Evolutionary conservation across 37 sponge, comb jelly and placozoan species (phyloP).

Genomic region (Ianthella basta): DNA sequence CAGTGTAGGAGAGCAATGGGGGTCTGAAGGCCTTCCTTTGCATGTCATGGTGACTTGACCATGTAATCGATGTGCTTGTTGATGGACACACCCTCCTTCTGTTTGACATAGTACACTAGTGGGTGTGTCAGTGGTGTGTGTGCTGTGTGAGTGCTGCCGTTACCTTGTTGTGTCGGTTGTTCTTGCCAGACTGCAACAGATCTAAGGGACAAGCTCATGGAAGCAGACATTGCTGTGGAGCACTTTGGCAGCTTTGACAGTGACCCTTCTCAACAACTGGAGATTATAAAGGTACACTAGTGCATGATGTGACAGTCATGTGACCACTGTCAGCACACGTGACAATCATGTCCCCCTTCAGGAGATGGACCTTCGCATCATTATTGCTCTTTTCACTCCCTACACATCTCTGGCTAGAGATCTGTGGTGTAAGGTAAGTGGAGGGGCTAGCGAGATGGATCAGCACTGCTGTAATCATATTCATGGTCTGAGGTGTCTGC

Average conservation of each 20-base stretch:
- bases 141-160: no score
- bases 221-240: not conserved
- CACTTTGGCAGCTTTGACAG: not conserved
- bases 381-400: slow-evolving; percentile 15
- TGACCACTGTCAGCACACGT: not conserved
- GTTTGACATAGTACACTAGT: no score
- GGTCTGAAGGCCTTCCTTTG: no score
- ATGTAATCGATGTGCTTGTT: no score
- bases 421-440: slow-evolving; percentile 14
- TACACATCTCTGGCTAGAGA: not conserved
- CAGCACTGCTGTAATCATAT: no score
- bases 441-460: no score
- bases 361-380: not conserved
- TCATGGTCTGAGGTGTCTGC: no score
- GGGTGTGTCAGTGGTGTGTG: no score
- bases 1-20: no score
- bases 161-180: not conserved
- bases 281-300: not conserved
- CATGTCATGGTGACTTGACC: no score
- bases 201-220: not conserved
- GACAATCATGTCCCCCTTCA: not conserved
- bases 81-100: no score
- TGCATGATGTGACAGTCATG: no score
- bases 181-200: not conserved
- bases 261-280: not conserved